Evolutionary conservation across 92 coral and sea anemone genomes (phyloP).

Genomic region (Epizoanthus stellaris): DNA sequence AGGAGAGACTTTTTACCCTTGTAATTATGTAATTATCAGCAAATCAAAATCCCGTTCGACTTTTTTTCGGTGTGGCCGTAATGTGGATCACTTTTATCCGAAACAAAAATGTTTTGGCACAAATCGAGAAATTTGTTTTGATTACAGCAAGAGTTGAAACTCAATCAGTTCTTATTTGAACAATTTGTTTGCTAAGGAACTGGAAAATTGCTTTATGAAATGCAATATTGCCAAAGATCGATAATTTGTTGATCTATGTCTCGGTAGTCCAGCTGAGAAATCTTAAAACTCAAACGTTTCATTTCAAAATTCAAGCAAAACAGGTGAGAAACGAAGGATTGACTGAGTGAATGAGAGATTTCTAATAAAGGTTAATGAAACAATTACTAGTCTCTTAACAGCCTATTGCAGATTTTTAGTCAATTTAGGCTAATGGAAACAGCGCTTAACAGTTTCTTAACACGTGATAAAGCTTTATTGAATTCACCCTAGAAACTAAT

Average conservation of each 20-base stretch:
- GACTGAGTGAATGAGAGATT: background rate
- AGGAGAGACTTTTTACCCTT: background rate
- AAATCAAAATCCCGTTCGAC: background rate
- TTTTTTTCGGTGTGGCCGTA: background rate
- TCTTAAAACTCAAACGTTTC: constrained; percentile 6
- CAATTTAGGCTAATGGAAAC: background rate
- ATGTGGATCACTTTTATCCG: background rate
- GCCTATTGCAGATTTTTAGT: background rate
- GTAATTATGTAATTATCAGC: background rate
- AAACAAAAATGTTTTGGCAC: background rate
- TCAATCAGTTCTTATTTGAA: constrained; percentile 2
- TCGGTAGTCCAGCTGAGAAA: constrained; percentile 24
- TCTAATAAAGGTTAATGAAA: background rate
- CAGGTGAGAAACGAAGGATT: background rate
- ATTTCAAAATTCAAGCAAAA: background rate
- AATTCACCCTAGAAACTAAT: background rate
- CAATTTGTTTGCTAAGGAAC: constrained; percentile 3
- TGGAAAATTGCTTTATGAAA: constrained; percentile 21
- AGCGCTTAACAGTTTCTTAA: constrained; percentile 8
- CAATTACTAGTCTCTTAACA: background rate
- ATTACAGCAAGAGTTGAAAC: background rate
- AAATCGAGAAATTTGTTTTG: background rate
- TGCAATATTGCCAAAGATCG: background rate
- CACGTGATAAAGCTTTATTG: constrained; percentile 12
- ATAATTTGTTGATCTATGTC: background rate